Base-by-base conservation (phyloP, 92 coral and sea anemone genomes). In the Plumapathes pennacea region DNA sequence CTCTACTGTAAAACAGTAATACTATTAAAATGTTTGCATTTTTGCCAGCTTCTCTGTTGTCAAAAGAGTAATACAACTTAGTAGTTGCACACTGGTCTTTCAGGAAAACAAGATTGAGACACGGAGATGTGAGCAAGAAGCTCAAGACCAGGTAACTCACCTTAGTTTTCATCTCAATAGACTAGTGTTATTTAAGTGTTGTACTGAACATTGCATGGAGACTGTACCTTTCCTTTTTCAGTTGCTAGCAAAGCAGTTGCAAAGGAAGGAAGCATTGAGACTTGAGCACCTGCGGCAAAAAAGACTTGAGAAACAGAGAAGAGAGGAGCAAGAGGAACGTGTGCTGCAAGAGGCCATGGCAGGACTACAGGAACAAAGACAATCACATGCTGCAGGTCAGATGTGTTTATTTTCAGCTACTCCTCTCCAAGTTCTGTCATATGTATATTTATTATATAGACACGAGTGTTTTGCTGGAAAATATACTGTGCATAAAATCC, bases 221-320 rank as follows among this genome's bases (percentile, higher is more conserved):
- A 12, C 5, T 6, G 18, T 19, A 17, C 14, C 3, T 42, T 1
- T 62, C 13, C 8, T 37, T 0, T 53, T 25, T 60, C 67, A 86
- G 95, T 80, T 70, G 62, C 59, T 83, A 26, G 95, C 90, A 45
- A 71, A 75, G 53, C 81, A 76, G 9, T 62, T 87, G 31, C 96
- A 91, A 73, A 82, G 65, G 33, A 59, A 70, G 14, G 97, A 89
- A 53, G 69, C 81, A 4, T 40, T 65, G 14, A 89, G 73, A 60
- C 73, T 84, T 21, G 96, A 91, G 47, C 72, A 85, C 8, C 79
- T 78, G 46, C 69, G 92, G 53, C 89, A 84, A 9, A 52, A 70
- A 25, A 73, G 72, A 54, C 46, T 58, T 41, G 90, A 83, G 54
- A 77, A 64, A 46, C 90, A 81, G 43, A 38, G 71, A 21, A 46